These are phyloP conservation scores for Drosophila malerkotliana DNA, from an alignment of 1,140 invertebrate genomes.

Conservation along the genomic window DNA sequence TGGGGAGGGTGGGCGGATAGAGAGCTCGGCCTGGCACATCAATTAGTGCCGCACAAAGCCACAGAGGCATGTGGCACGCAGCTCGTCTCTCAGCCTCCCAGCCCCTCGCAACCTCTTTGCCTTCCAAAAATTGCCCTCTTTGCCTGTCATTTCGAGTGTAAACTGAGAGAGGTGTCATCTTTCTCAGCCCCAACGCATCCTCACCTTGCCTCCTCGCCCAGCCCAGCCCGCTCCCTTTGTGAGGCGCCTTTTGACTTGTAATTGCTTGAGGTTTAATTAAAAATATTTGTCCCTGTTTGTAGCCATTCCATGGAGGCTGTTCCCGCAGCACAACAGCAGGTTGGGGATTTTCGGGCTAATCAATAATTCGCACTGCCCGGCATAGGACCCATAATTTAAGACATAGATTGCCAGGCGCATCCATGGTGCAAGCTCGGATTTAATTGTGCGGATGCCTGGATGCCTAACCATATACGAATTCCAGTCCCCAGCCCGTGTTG, in stretches of 20 bases:
- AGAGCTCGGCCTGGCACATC: constrained; percentile 66
- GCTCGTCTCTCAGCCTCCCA: constrained; percentile 1
- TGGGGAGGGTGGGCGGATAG: constrained; percentile 22
- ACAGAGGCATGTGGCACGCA: constrained; percentile 51
- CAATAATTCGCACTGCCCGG: not conserved
- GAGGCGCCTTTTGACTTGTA: constrained; percentile 64
- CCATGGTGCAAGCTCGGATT: not conserved
- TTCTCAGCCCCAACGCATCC: constrained; percentile 13
- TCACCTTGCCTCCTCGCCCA: not conserved
- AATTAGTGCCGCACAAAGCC: constrained; percentile 78
- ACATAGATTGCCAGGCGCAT: no score
- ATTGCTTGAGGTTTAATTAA: constrained; percentile 81
- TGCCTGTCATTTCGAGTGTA: constrained; percentile 75
- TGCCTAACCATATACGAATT: constrained; percentile 7
- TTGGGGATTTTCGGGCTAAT: not conserved
- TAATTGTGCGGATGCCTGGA: not conserved
- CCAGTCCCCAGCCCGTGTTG: constrained; percentile 4
- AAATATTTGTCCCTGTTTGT: constrained; percentile 64
- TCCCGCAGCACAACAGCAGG: not conserved
- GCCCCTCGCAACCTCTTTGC: constrained; percentile 1
- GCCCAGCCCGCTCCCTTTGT: constrained; percentile 32
- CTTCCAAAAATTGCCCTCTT: constrained; percentile 55
- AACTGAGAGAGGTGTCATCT: constrained; percentile 67
- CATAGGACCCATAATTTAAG: not conserved
- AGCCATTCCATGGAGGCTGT: not conserved